Evolutionary conservation across 2,888 invertebrate genomes (phyloP), one percentile per base, ranked within the genome.

Genomic region (Octonoba sinensis): DNA sequence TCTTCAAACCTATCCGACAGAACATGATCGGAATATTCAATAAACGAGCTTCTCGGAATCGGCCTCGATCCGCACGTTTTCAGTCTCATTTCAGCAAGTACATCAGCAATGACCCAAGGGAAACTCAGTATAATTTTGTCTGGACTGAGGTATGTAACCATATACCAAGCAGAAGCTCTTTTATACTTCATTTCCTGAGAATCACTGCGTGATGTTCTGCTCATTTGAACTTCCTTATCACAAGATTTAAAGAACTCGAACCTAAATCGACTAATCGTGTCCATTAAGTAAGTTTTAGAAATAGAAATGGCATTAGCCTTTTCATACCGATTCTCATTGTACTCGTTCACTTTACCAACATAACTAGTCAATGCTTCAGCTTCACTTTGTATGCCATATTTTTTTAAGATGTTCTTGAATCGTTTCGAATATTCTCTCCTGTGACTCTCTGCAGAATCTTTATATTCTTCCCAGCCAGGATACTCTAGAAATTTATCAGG

Each of bases 381-480:
- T 56, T 85, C 85, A 49, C 22, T 57, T n/a, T 56, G 64, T 27
- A 85, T 24, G 16, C 84, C 84, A 57, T 83, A 83, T 24, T 82
- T 74, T 36, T 84, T 82, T 27, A 84, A 74, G 15, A 84, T 66
- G 51, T 83, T 82, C 13, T 70, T 62, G 3, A 84, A 47, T 47
- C 76, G 49, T 36, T 73, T 65, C 6, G 47, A 24, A 57, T 85
- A 85, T 11, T 79, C 59, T 1, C 16, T 16, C 8, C 62, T 69
- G 13, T 57, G 69, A 3, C 65, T 8, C 36, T 60, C 73, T 8
- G 85, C 83, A 46, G 65, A 47, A 0, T 82, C 72, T 22, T 74
- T 64, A 36, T 72, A 85, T 20, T 65, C 13, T 20, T 83, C 59
- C 84, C 84, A 85, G n/a, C 84, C 82, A 11, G 69, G 59, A 46